These are phyloP conservation scores for Trimorus sp. DNA, from an alignment of 2,888 invertebrate genomes.

Conservation along the genomic window DNA sequence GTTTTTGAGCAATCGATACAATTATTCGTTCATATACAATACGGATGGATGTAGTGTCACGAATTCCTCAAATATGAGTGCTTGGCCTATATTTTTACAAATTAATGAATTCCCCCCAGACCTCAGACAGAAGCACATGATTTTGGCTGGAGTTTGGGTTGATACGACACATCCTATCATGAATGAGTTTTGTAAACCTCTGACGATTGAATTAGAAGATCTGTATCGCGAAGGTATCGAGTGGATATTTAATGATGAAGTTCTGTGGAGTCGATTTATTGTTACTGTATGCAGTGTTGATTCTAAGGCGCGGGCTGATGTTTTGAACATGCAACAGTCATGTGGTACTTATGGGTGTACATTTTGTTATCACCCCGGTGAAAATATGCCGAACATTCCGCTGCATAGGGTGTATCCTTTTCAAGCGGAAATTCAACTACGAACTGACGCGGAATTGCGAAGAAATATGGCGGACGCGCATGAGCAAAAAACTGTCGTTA, in stretches of 20 bases:
- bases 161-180: neutral
- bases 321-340: slow-evolving; percentile 18
- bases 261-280: neutral
- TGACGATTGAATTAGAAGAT: neutral
- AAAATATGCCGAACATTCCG: neutral
- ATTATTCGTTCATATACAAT: neutral
- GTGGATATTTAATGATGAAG: neutral
- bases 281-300: slow-evolving; percentile 2
- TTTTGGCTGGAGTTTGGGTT: neutral
- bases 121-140: neutral
- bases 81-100: neutral
- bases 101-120: slow-evolving; percentile 12
- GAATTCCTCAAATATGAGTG: neutral
- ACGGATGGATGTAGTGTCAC: neutral
- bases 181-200: slow-evolving; percentile 10
- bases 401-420: too few relatives aligned
- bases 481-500: too few relatives aligned
- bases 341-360: slow-evolving; percentile 21
- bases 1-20: neutral
- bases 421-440: too few relatives aligned
- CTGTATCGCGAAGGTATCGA: neutral
- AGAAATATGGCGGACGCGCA: too few relatives aligned
- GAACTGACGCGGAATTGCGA: too few relatives aligned
- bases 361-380: slow-evolving; percentile 6
- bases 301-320: slow-evolving; percentile 20